These are phyloP conservation scores for Bettongia penicillata DNA, from an alignment of 2,113 vertebrate species.

Conservation along the genomic window DNA sequence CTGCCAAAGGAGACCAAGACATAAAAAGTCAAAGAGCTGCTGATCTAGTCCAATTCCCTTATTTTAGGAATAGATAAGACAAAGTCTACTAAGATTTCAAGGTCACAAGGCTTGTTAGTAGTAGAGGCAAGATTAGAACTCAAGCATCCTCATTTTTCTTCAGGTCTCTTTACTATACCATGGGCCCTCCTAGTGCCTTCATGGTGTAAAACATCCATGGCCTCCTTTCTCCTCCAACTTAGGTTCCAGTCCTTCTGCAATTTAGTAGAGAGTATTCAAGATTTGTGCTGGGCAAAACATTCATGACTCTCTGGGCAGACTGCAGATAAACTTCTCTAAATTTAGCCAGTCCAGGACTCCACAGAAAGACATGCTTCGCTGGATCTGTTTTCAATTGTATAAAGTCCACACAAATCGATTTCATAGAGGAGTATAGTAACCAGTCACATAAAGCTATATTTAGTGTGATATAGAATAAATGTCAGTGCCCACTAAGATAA, in stretches of 20 bases:
- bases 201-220: neutral
- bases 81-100: neutral
- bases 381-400: neutral
- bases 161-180: neutral
- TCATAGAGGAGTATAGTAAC: neutral
- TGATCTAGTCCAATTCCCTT: neutral
- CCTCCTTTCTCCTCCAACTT: neutral
- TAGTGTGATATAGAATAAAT: neutral
- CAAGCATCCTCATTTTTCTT: neutral
- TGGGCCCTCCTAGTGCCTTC: neutral
- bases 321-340: neutral
- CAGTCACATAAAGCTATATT: neutral
- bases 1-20: neutral
- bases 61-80: neutral
- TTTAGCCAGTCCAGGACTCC: neutral
- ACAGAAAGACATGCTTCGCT: neutral
- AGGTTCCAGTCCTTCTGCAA: neutral
- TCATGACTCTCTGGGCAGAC: neutral
- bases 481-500: neutral
- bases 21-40: neutral
- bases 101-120: neutral
- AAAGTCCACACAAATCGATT: neutral
- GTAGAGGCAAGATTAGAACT: neutral
- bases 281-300: neutral
- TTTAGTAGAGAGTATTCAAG: neutral